Base-by-base conservation (phyloP, 1,140 invertebrate species). In the Amyelois transitella region DNA sequence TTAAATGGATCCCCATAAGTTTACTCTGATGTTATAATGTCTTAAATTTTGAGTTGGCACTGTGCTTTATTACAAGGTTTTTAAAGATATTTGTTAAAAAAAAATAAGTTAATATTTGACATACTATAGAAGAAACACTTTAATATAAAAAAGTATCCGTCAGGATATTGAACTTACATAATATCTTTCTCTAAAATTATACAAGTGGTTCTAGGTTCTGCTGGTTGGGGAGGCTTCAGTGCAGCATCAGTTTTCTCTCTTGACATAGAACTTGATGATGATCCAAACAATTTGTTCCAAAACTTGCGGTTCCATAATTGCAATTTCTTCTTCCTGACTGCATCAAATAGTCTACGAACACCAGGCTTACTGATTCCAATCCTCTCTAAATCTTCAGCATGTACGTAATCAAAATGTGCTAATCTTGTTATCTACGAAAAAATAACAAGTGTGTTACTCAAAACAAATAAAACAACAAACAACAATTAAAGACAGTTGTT, bases 361-460 rank as follows among this genome's bases (percentile, higher is more conserved):
- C 96, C 97, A 47, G 98, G 98, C 75, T 96, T 96, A 25, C 96
- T 96, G 75, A 99, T 92, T 7, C 97, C 97, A 77, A 98, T 96
- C 82, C 96, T 95, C 75, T 98, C 97, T 65, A 99, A 90, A 89
- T 99, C 98, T 69, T 98, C 96, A 0, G 93, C 80, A 68, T 96
- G 94, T 4, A 99, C 98, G 92, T 97, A 98, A 60, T 99, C 97
- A 88, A 99, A 99, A 84, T 99, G 98, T 28, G 95, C 92, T 60
- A 99, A 79, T 58, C 96, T 90, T 10, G 96, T 96, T 12, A 98
- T 92, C 91, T 94, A 86, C 32, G 62, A 85, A 82, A 45, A 50
- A 8, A 25, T 25, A 28, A 25, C 14, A 51, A 28, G 8, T 51
- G 43, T 21, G 45, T 8, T 17, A 18, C n/a, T 18, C n/a, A 10